Evolutionary conservation across 2,797 vertebrate species (phyloP).

Genomic region (Chromis chromis): DNA sequence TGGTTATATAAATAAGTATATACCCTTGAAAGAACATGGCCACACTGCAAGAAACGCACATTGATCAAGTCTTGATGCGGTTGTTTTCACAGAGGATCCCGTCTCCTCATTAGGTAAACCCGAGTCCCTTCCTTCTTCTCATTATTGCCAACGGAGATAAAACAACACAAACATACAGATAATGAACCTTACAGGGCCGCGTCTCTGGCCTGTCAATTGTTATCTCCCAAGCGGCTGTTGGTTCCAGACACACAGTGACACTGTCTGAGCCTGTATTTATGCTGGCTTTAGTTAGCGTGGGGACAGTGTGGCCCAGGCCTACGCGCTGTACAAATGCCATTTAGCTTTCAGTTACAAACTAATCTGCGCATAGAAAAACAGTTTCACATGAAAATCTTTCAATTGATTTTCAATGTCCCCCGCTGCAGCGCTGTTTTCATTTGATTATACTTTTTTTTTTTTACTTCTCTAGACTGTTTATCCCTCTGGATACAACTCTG

Average conservation of each 20-base stretch:
- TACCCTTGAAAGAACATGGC: slow-evolving; percentile 37
- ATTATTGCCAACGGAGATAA: slow-evolving; percentile 40
- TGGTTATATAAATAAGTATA: slow-evolving; percentile 28
- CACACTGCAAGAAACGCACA: slow-evolving; percentile 21
- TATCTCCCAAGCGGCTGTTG: slow-evolving; percentile 60
- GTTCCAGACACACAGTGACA: slow-evolving; percentile 71
- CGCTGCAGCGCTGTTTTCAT: slow-evolving; percentile 38
- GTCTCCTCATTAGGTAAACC: slow-evolving; percentile 63
- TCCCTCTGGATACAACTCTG: slow-evolving; percentile 36
- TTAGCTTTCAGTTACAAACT: slow-evolving; percentile 21
- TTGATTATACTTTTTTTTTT: slow-evolving; percentile 23
- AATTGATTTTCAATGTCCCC: slow-evolving; percentile 18
- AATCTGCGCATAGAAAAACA: background rate
- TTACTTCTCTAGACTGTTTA: slow-evolving; percentile 51
- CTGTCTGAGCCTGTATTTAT: slow-evolving; percentile 63
- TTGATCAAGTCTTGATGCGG: slow-evolving; percentile 47
- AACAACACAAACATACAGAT: slow-evolving; percentile 56
- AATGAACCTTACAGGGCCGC: slow-evolving; percentile 55
- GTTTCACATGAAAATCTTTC: slow-evolving; percentile 24
- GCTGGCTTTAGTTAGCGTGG: slow-evolving; percentile 45
- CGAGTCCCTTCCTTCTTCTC: slow-evolving; percentile 30
- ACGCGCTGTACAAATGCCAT: slow-evolving; percentile 16
- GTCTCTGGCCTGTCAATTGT: slow-evolving; percentile 57
- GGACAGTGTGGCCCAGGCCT: slow-evolving; percentile 17
- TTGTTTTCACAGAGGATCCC: slow-evolving; percentile 40